These are phyloP conservation scores for Acleris laterana DNA, from an alignment of 2,888 invertebrate species.

Conservation along the genomic window DNA sequence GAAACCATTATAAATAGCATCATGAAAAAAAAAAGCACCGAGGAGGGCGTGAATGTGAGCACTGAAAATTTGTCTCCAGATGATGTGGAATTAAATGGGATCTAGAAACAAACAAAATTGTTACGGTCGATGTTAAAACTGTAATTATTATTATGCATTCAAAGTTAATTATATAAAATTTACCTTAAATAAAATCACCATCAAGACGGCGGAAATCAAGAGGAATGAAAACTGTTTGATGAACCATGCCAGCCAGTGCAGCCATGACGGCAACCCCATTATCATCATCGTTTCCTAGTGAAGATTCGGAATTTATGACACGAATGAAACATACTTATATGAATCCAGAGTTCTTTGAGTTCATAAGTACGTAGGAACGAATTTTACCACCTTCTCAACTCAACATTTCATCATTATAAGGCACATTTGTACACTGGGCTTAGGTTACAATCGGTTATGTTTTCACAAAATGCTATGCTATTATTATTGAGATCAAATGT, in stretches of 20 bases:
- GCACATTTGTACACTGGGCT: too few species aligned
- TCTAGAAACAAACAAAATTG: constrained; percentile 57
- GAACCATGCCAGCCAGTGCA: constrained; percentile 95
- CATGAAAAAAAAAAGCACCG: constrained; percentile 89
- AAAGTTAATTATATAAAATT: constrained; percentile 41
- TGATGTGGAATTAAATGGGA: constrained; percentile 76
- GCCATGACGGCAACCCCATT: constrained; percentile 93
- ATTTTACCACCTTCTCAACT: too few species aligned
- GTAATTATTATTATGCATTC: too few species aligned
- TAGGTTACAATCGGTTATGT: too few species aligned
- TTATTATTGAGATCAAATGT: too few species aligned
- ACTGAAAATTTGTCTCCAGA: constrained; percentile 83
- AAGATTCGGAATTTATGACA: constrained; percentile 12
- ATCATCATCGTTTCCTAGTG: constrained; percentile 95
- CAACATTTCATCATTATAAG: too few species aligned
- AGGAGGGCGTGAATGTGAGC: constrained; percentile 87
- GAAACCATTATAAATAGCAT: constrained; percentile 88
- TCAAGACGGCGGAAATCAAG: constrained; percentile 86
- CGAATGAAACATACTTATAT: too few species aligned
- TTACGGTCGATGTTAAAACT: background rate
- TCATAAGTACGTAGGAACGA: too few species aligned
- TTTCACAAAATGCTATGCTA: too few species aligned
- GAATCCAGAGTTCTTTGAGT: too few species aligned
- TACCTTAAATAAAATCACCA: constrained; percentile 86
- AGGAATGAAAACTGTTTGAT: constrained; percentile 90